A percentile compares a stretch with the other conserved stretches of the same genome.
Evolutionary conservation across 2,113 vertebrate species (phyloP).

Genomic region (Erinaceus europaeus): DNA sequence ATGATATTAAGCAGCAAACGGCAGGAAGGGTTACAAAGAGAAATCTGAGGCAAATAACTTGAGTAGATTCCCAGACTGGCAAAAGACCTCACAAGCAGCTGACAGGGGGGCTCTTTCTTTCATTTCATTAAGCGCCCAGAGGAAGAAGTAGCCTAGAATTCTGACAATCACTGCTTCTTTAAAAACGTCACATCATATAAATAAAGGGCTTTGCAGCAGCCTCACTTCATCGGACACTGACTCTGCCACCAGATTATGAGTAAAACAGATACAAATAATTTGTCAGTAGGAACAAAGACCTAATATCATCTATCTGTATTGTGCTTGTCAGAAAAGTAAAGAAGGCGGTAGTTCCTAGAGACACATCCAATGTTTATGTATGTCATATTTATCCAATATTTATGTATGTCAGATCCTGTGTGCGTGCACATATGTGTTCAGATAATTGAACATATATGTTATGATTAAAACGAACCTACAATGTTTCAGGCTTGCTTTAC

Average conservation of each 20-base stretch:
- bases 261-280: slow-evolving; percentile 31
- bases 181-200: neutral
- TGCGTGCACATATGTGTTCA: neutral
- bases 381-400: too few relatives aligned
- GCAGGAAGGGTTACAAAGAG: neutral
- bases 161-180: neutral
- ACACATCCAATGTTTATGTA: neutral
- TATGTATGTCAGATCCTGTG: neutral
- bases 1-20: neutral
- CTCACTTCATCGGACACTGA: neutral
- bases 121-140: neutral
- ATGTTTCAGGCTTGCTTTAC: neutral
- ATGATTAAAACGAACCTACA: slow-evolving; percentile 12
- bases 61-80: neutral
- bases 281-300: neutral
- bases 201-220: neutral
- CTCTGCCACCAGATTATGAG: slow-evolving; percentile 12
- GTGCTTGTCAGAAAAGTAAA: slow-evolving; percentile 15
- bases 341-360: neutral
- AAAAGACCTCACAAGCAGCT: neutral
- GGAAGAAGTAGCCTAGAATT: neutral
- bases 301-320: neutral
- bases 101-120: neutral
- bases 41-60: neutral
- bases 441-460: too few relatives aligned